Base-by-base conservation (phyloP, 2,797 vertebrate genomes). In the Silurus aristotelis region DNA sequence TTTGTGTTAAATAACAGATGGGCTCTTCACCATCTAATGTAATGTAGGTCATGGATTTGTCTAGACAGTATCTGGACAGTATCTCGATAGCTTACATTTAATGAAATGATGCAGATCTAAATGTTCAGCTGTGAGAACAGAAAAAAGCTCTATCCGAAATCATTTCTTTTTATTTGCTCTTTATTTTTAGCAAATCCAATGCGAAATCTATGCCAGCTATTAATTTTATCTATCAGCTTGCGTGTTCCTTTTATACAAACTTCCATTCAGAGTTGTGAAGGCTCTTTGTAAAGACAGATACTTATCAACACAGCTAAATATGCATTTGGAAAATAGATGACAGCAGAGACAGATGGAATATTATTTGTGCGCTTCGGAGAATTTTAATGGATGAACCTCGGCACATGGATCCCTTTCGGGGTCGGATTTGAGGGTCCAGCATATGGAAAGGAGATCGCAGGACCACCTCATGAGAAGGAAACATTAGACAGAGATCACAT, bases 401-500 rank as follows among this genome's bases (percentile, higher is more conserved):
- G 86, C 90, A 90, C 84, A 90, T 88, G 88, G 81, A 84, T 84
- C 80, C 61, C 70, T 86, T 87, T 76, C 56, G 87, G 82, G 77
- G 83, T 84, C 77, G 78, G 78, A 63, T 83, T 43, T 80, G 83
- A 87, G 60, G 87, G 83, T 38, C 58, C 56, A 83, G 83, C 90
- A 89, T 86, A 85, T 91, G 90, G 90, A 89, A 88, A 90, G 89
- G 83, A 84, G 76, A 88, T 84, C 56, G 79, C 43, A 78, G 82
- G 78, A 84, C 88, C 84, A 86, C 87, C 86, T 85, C 70, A 66
- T 73, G 81, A 87, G 84, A 72, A 67, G 72, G 67, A 70, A 82
- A 82, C 38, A 38, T 38, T 63, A 25, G 46, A 68, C 60, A 84
- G 19, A 31, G 63, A 67, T 63, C 52, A 61, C 48, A 48, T 55